Evolutionary conservation across 2,797 vertebrate species (phyloP), one percentile per base, ranked within the genome.

Genomic region (Ataeniobius toweri): DNA sequence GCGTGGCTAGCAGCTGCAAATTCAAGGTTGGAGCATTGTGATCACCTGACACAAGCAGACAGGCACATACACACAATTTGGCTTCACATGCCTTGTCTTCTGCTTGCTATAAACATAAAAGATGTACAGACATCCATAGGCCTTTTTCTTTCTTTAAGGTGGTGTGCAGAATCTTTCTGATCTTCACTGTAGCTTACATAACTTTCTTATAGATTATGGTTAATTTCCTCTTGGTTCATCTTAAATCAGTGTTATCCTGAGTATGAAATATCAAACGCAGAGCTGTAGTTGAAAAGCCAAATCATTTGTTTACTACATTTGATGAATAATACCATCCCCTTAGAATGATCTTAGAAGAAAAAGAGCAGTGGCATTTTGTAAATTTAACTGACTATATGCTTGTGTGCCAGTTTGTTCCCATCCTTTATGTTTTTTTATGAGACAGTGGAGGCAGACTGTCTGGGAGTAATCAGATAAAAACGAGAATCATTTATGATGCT

Each of bases 381-480:
- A 89, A 89, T 91, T 80, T 86, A 88, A 93, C 87, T 80, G 80
- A 84, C 80, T 86, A 83, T 83, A 85, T 82, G 75, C 83, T 88
- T 82, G 83, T 86, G 86, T 89, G 86, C 86, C 82, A 76, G 92
- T 91, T 89, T 88, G 81, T 83, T 84, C 76, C 79, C 82, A 36
- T 82, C 85, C 81, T 86, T 88, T 94, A 86, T 91, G 85, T 90
- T 91, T 93, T 91, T 90, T 91, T 90, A 91, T 84, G 89, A 93
- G 90, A 77, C 88, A 82, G 86, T 86, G 91, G 92, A 95, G 94
- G 89, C 94, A 94, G 95, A 93, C 91, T 88, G 93, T 95, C 93
- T 95, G 91, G 89, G 89, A 90, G 88, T 94, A 95, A 96, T 95
- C 93, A 90, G 89, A 95, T 95, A 91, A 95, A 95, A 92, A 92